phyloP scores from a whole-genome alignment of 2,888 invertebrate species.

The Monoplex corrugatus region DNA sequence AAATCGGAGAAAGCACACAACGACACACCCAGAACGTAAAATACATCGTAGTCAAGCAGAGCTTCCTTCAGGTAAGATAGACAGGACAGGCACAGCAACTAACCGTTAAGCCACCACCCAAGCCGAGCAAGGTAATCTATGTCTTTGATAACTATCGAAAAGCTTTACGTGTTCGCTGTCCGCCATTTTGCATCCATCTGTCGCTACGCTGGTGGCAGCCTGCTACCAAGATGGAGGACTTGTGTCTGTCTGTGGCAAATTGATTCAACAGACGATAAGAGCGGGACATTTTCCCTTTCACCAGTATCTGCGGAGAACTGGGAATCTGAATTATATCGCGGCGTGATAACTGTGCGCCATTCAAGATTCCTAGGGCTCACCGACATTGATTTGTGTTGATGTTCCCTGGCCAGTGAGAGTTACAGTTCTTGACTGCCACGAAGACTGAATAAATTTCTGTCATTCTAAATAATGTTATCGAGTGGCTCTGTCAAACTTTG shows the following conservation, averaged over 20 bases:
- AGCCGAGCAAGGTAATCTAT: conserved; percentile 34
- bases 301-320: background rate
- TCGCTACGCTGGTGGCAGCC: background rate
- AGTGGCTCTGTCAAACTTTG: too few relatives aligned
- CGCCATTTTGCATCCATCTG: background rate
- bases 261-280: background rate
- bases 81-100: too few relatives aligned
- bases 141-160: background rate
- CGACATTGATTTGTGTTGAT: conserved; percentile 1
- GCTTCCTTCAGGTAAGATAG: too few relatives aligned
- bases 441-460: too few relatives aligned
- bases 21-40: too few relatives aligned
- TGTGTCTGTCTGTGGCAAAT: conserved; percentile 24
- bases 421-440: background rate
- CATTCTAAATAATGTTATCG: too few relatives aligned
- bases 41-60: too few relatives aligned
- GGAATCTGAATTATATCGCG: background rate
- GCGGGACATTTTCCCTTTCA: background rate
- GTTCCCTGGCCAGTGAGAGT: too few relatives aligned
- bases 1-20: too few relatives aligned
- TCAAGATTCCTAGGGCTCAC: background rate
- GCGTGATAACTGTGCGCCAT: background rate
- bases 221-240: background rate
- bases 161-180: conserved; percentile 15
- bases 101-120: too few relatives aligned